A percentile compares a stretch with the other conserved stretches of the same genome.
phyloP scores from a whole-genome alignment of 1,140 invertebrate species.

The Coenobita brevimanus region DNA sequence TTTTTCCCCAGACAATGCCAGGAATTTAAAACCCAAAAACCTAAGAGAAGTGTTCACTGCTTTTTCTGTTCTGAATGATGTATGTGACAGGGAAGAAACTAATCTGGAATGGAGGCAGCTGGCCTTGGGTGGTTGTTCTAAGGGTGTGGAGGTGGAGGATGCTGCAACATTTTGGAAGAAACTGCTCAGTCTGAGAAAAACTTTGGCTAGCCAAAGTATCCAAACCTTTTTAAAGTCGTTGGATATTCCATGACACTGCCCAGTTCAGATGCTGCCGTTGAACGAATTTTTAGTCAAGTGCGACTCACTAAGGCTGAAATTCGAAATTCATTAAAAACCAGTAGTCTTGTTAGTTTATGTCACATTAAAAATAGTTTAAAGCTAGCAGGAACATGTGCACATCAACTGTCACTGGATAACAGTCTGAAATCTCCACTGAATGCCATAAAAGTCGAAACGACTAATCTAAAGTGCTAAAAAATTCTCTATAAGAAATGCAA shows the following conservation, averaged over 20 bases:
- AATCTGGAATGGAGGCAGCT: neutral
- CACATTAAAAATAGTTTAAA: neutral
- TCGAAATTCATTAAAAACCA: neutral
- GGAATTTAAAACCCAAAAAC: neutral
- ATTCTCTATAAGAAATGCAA: neutral
- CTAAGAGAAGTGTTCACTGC: neutral
- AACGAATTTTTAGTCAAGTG: neutral
- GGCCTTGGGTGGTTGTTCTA: neutral
- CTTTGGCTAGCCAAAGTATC: neutral
- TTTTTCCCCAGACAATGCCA: neutral
- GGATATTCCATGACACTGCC: neutral
- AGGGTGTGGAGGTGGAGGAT: neutral
- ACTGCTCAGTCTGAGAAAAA: neutral
- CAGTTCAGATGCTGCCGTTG: neutral
- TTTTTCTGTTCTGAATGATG: neutral
- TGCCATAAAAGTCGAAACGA: neutral
- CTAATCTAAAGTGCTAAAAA: constrained; percentile 3
- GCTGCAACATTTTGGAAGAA: neutral
- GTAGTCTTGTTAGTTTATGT: neutral
- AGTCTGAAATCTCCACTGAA: neutral
- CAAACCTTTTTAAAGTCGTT: neutral
- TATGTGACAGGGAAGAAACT: neutral
- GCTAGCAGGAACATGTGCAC: neutral
- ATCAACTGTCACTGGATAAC: neutral
- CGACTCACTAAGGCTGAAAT: constrained; percentile 1